phyloP scores from a whole-genome alignment of 2,888 invertebrate species.

The Schizaphis graminum region DNA sequence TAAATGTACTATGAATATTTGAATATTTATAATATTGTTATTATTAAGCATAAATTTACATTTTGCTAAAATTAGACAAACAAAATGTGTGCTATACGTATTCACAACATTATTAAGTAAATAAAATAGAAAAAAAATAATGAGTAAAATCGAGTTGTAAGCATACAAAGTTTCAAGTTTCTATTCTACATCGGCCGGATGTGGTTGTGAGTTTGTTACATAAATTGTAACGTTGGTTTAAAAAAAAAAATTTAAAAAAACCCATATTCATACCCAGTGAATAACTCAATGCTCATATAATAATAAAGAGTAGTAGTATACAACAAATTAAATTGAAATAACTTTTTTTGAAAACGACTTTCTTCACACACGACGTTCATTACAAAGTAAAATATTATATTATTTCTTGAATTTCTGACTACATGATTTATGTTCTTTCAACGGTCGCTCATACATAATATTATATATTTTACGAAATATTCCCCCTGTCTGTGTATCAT shows the following conservation, averaged over 20 bases:
- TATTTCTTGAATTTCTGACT: constrained; percentile 30
- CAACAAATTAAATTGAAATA: constrained; percentile 27
- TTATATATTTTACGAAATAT: constrained; percentile 28
- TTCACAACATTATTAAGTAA: background rate
- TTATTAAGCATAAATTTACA: background rate
- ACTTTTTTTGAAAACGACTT: constrained; percentile 34
- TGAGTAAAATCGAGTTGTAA: background rate
- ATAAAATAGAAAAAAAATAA: background rate
- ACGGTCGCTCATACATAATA: background rate
- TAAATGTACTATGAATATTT: background rate
- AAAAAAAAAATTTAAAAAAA: background rate
- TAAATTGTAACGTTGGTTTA: background rate
- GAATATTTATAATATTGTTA: background rate
- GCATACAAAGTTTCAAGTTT: background rate
- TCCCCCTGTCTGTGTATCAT: constrained; percentile 1
- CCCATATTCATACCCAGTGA: background rate
- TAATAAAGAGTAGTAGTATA: background rate
- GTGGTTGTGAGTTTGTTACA: background rate
- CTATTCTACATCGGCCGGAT: background rate
- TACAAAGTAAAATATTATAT: constrained; percentile 18
- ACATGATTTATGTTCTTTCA: constrained; percentile 54
- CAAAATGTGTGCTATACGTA: background rate
- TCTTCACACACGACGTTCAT: background rate
- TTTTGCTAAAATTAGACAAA: background rate
- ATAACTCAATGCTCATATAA: background rate